These are phyloP conservation scores for Glandiceps talaboti DNA, from an alignment of 53 echinoderm and acorn worm species.

Conservation along the genomic window DNA sequence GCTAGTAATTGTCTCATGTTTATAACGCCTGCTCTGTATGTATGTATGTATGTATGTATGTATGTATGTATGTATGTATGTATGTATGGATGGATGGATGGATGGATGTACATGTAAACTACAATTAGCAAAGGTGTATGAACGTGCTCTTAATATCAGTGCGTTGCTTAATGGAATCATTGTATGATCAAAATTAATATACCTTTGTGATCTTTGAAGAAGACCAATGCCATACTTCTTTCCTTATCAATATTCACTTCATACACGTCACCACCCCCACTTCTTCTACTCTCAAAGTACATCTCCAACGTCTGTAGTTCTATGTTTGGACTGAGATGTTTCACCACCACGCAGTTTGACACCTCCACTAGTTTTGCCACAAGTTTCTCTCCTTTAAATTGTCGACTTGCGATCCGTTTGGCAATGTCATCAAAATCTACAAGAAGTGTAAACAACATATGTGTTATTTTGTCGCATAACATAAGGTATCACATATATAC, in stretches of 20 bases:
- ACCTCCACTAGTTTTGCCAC: background rate
- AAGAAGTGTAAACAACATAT: too few species aligned
- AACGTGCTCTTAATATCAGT: too few species aligned
- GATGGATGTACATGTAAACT: too few species aligned
- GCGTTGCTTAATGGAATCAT: background rate
- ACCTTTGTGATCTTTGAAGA: conserved; percentile 34
- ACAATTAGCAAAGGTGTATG: too few species aligned
- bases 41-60: background rate
- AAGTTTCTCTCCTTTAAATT: background rate
- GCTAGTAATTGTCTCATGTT: background rate
- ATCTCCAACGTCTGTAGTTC: conserved; percentile 14
- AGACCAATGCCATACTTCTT: conserved; percentile 15
- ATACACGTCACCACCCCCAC: conserved; percentile 23
- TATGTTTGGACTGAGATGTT: background rate
- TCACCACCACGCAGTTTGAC: background rate
- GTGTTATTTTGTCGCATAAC: too few species aligned
- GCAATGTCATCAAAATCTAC: too few species aligned
- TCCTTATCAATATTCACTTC: conserved; percentile 12
- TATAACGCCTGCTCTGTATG: background rate
- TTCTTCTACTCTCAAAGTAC: conserved; percentile 29
- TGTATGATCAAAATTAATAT: conserved; percentile 1
- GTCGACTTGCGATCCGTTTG: background rate
- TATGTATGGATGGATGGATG: too few species aligned
- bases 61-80: too few species aligned
- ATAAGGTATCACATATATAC: too few species aligned